Conservation (phyloP, 2,888 invertebrate genomes). For the Brachycybe producta region DNA sequence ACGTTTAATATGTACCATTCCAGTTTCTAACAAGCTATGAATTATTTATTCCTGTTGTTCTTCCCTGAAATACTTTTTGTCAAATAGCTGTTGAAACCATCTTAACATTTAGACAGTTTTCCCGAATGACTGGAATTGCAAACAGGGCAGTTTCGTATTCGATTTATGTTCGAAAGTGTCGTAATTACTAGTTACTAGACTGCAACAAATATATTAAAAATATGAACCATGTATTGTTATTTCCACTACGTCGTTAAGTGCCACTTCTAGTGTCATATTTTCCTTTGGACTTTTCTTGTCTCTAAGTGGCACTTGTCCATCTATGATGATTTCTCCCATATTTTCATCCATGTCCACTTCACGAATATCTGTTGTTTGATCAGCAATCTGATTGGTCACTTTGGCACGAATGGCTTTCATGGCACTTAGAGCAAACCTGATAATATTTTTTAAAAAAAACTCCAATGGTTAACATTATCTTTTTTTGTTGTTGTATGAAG, state of each 20-base stretch:
- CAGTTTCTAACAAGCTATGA: no score
- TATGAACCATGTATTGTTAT: constrained; percentile 67
- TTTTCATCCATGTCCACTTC: constrained; percentile 38
- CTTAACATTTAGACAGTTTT: no score
- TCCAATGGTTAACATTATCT: background rate
- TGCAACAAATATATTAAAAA: no score
- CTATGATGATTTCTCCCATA: constrained; percentile 57
- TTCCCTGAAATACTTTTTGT: no score
- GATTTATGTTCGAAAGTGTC: no score
- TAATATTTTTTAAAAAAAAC: background rate
- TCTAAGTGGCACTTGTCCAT: constrained; percentile 60
- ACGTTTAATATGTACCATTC: no score
- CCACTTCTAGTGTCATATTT: constrained; percentile 63
- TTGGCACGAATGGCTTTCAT: constrained; percentile 75
- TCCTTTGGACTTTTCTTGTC: constrained; percentile 76
- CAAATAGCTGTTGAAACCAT: no score
- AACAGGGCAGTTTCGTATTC: no score
- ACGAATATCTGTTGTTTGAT: constrained; percentile 47
- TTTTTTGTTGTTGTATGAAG: no score
- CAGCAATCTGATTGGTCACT: constrained; percentile 88
- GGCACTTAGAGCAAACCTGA: constrained; percentile 41
- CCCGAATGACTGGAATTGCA: no score
- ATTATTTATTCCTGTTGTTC: no score
- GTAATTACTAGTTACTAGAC: no score
- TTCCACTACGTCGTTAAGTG: constrained; percentile 85